phyloP scores from a whole-genome alignment of 2,113 vertebrate genomes.

The Nycticryphes semicollaris region DNA sequence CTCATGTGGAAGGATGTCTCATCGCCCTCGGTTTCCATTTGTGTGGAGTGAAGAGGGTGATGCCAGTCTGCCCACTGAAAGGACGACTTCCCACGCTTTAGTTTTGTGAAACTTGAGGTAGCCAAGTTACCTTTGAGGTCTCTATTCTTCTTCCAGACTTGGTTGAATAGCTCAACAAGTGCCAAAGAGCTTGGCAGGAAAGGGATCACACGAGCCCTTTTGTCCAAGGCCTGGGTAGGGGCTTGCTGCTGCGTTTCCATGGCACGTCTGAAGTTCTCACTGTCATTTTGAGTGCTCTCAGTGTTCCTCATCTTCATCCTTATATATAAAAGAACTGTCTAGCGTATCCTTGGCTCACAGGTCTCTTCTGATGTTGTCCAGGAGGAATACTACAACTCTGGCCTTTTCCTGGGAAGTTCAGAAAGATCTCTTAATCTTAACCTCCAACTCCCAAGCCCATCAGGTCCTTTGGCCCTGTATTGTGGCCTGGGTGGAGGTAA shows the following conservation, averaged over 20 bases:
- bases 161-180: neutral
- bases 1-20: rapidly evolving
- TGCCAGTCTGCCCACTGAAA: rapidly evolving
- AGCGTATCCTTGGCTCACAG: neutral
- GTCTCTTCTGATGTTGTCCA: rapidly evolving
- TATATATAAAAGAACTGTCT: rapidly evolving
- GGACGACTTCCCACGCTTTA: neutral
- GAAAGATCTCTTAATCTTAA: neutral
- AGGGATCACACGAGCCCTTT: neutral
- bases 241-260: neutral
- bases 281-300: neutral
- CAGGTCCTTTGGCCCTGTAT: neutral
- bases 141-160: neutral
- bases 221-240: neutral
- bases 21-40: neutral
- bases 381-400: neutral
- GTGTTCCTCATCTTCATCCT: neutral
- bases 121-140: neutral
- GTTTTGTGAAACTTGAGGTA: neutral
- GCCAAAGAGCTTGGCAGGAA: neutral
- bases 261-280: rapidly evolving
- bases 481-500: neutral
- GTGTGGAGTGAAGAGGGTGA: rapidly evolving
- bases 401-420: neutral
- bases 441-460: neutral